Conservation (phyloP, 2,888 invertebrate species). For the Trypoxylon attenuatum region DNA sequence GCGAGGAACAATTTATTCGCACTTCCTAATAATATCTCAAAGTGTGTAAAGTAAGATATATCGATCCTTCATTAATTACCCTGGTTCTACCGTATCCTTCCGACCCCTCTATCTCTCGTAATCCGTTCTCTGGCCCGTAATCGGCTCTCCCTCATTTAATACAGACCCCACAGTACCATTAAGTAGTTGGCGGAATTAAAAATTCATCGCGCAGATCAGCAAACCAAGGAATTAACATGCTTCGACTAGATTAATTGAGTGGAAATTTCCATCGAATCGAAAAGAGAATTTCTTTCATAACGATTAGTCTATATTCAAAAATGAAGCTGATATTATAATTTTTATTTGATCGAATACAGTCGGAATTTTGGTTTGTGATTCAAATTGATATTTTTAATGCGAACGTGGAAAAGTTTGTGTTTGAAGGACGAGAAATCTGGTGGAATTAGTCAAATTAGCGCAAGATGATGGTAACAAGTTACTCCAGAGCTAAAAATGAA, state of each 20-base stretch:
- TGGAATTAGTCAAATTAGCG: no score
- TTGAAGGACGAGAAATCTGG: no score
- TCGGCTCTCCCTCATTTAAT: not conserved
- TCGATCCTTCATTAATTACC: slow-evolving; percentile 24
- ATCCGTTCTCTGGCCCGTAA: slow-evolving; percentile 16
- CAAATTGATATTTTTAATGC: no score
- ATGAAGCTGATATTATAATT: no score
- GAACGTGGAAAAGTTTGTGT: no score
- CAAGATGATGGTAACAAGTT: no score
- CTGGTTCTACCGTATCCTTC: not conserved
- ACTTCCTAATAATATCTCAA: not conserved
- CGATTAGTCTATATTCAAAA: not conserved
- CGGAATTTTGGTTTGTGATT: no score
- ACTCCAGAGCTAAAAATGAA: no score
- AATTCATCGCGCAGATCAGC: not conserved
- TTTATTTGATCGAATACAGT: no score
- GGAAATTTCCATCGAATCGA: no score
- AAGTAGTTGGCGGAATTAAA: slow-evolving; percentile 11
- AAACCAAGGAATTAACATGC: not conserved
- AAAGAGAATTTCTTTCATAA: no score
- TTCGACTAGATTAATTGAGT: no score
- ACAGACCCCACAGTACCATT: not conserved
- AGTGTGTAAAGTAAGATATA: slow-evolving; percentile 22
- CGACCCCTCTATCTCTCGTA: slow-evolving; percentile 4
- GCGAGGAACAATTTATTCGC: not conserved